Conservation (phyloP, 2,888 invertebrate genomes). For the Callinectes sapidus region DNA sequence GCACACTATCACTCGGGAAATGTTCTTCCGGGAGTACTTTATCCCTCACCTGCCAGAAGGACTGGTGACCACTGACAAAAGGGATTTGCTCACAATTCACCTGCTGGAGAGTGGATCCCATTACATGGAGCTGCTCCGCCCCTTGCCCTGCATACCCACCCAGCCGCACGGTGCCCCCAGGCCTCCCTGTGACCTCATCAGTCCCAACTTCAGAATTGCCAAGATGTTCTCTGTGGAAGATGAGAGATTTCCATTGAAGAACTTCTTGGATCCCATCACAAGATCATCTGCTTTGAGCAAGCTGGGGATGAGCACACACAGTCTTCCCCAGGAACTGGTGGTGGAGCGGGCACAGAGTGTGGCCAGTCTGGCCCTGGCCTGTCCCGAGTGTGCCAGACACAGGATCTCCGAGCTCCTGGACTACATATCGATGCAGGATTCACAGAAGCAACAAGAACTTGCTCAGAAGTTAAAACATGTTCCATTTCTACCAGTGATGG, state of each 20-base stretch:
- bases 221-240: slow-evolving; percentile 34
- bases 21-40: slow-evolving; percentile 39
- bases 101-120: slow-evolving; percentile 17
- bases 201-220: slow-evolving; percentile 28
- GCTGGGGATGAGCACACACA: slow-evolving; percentile 38
- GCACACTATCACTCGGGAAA: slow-evolving; percentile 24
- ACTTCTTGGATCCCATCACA: neutral
- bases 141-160: slow-evolving; percentile 47
- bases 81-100: slow-evolving; percentile 41
- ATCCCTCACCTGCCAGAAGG: slow-evolving; percentile 34
- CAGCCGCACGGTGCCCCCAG: slow-evolving; percentile 37
- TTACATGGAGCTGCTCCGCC: neutral
- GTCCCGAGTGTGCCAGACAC: slow-evolving; percentile 42
- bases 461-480: neutral
- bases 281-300: neutral
- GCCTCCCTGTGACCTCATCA: slow-evolving; percentile 33
- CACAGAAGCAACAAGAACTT: neutral
- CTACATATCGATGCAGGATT: slow-evolving; percentile 6
- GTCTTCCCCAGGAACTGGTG: slow-evolving; percentile 39
- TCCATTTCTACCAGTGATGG: slow-evolving; percentile 56
- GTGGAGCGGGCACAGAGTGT: slow-evolving; percentile 38
- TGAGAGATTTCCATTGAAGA: slow-evolving; percentile 48
- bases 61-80: slow-evolving; percentile 20
- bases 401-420: slow-evolving; percentile 27
- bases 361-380: neutral